Percentiles rank a stretch among this genome's conserved stretches.
phyloP scores from a whole-genome alignment of 2,113 vertebrate species.

The Aphyosemion australe region DNA sequence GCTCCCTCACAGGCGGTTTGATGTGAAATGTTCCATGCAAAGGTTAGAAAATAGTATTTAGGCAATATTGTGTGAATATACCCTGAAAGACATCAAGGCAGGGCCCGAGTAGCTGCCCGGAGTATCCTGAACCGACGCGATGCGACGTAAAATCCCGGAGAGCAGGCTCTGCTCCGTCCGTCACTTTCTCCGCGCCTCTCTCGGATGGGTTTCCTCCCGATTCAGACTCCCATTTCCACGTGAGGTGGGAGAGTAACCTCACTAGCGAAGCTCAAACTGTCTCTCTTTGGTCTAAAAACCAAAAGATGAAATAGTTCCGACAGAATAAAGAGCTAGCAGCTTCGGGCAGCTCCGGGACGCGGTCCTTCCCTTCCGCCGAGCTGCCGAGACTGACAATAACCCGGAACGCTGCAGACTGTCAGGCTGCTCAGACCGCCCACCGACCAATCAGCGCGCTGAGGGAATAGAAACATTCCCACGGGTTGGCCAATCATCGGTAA shows the following conservation, averaged over 20 bases:
- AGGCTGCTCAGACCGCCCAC: constrained; percentile 76
- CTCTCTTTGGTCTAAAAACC: constrained; percentile 46
- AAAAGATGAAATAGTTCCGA: constrained; percentile 25
- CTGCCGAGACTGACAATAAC: constrained; percentile 84
- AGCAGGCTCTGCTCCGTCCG: constrained; percentile 70
- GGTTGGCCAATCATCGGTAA: constrained; percentile 79
- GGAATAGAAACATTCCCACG: constrained; percentile 80
- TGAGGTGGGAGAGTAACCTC: constrained; percentile 27
- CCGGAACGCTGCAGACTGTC: constrained; percentile 82
- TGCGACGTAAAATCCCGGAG: constrained; percentile 68
- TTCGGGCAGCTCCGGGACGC: constrained; percentile 70
- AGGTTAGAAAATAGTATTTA: constrained; percentile 23
- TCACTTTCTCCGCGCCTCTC: constrained; percentile 75
- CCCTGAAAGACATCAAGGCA: constrained; percentile 56
- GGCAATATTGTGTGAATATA: constrained; percentile 39
- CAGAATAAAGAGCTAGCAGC: constrained; percentile 58
- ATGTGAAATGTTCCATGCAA: constrained; percentile 24
- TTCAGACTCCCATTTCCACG: constrained; percentile 50
- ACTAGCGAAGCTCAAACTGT: constrained; percentile 22
- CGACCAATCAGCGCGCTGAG: constrained; percentile 77
- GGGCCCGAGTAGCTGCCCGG: constrained; percentile 50
- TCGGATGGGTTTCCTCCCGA: constrained; percentile 53
- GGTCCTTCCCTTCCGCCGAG: constrained; percentile 74
- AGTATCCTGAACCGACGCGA: constrained; percentile 57
- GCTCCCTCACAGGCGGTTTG: constrained; percentile 39